A percentile compares a stretch with the other conserved stretches of the same genome.
These are phyloP conservation scores for Nicator chloris DNA, from an alignment of 2,113 vertebrate genomes.

Conservation along the genomic window DNA sequence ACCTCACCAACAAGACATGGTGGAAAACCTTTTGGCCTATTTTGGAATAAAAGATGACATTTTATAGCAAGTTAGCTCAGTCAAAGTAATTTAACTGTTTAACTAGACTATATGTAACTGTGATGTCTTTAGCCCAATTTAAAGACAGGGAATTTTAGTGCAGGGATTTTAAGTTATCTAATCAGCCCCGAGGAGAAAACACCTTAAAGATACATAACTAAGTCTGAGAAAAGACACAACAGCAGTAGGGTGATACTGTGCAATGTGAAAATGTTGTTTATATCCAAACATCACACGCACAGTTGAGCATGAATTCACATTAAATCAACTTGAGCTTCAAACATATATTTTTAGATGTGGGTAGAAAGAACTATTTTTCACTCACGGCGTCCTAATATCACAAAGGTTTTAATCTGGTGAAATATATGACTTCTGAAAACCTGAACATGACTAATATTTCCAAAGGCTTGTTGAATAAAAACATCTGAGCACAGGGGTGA, in stretches of 20 bases:
- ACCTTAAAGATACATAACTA: background rate
- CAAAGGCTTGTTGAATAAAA: background rate
- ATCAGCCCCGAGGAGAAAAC: background rate
- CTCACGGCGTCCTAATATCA: background rate
- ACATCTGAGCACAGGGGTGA: background rate
- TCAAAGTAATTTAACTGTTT: background rate
- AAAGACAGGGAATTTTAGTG: background rate
- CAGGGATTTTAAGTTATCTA: background rate
- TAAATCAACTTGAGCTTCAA: background rate
- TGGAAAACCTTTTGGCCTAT: background rate
- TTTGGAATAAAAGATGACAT: background rate
- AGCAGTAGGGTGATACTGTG: background rate
- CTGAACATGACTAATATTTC: background rate
- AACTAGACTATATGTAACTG: background rate
- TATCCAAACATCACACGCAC: background rate
- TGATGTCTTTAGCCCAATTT: background rate
- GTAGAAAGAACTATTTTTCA: constrained; percentile 11
- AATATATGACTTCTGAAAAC: background rate
- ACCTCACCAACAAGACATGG: background rate
- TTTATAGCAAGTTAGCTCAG: background rate
- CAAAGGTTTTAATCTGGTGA: background rate
- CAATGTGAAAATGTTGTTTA: constrained; percentile 23
- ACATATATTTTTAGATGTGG: background rate
- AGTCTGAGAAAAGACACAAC: background rate
- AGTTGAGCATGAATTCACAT: constrained; percentile 31